Percentiles rank a stretch among this genome's conserved stretches.
Conservation (phyloP, 2,113 vertebrate genomes). For the Sylvilagus bachmani region DNA sequence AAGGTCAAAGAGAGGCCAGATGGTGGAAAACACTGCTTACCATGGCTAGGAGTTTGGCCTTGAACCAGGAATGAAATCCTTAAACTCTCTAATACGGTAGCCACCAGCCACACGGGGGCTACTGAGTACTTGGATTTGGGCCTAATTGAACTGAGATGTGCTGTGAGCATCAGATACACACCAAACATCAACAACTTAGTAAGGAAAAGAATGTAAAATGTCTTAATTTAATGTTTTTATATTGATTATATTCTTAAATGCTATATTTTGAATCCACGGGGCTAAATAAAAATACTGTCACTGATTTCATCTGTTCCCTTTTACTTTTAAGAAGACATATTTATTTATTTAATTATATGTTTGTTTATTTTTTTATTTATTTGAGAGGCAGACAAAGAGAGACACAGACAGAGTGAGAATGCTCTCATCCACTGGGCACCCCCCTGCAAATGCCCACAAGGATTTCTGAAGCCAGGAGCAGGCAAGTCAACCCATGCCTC, state of each 20-base stretch:
- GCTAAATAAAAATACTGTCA: background rate
- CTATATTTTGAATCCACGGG: background rate
- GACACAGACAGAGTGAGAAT: no score
- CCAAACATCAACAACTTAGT: background rate
- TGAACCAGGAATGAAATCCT: background rate
- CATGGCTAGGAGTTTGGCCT: background rate
- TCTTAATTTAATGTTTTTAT: background rate
- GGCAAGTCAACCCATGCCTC: no score
- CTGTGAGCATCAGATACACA: background rate
- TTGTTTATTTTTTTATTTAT: no score
- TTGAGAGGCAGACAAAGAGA: no score
- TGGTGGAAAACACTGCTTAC: background rate
- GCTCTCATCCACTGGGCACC: no score
- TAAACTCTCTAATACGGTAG: background rate
- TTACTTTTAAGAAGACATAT: slow-evolving; percentile 5
- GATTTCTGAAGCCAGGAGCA: no score
- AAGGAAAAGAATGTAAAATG: background rate
- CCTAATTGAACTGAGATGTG: background rate
- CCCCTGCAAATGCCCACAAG: no score
- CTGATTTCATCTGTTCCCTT: background rate
- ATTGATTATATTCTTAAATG: background rate
- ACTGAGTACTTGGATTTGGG: background rate
- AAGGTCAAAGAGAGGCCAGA: background rate
- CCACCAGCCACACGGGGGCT: background rate
- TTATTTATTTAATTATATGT: no score